Base-by-base conservation (phyloP, 2,113 vertebrate genomes). In the Arvicanthis niloticus region DNA sequence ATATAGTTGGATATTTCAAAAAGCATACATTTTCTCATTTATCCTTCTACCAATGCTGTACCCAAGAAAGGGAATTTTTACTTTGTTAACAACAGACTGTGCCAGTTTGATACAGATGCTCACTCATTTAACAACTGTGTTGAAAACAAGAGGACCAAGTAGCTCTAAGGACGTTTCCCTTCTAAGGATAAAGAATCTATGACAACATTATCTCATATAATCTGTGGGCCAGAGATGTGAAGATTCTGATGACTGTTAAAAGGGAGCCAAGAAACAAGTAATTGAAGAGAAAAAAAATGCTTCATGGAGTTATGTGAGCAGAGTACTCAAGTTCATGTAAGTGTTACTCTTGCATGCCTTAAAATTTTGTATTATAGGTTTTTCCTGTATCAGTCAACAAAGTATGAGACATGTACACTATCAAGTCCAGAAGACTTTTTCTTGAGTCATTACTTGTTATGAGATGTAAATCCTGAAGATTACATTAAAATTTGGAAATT, bases 1-100 rank as follows among this genome's bases (percentile, higher is more conserved):
- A 90, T 95, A 92, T 91, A 96, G 80, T 68, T 86, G 51, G 87
- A 91, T 68, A 68, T 87, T 97, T 97, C 87, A 91, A 91, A 58
- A 93, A 70, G 58, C 29, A 68, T 94, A 70, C 72, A 81, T 84
- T 95, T 94, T 89, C 34, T 42, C 95, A 73, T 97, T 95, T 94
- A 90, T 94, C 95, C 76, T 95, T 91, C 42, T 91, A 70, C 93
- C 68, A 65, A 22, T 81, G 82, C 96, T 89, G 13, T 96, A 45
- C 87, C 48, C n/a, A 95, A 40, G 48, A 70, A 93, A 82, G 85
- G 21, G 68, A 90, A 91, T 93, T 93, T 97, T 89, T 77, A 95
- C 89, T 72, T 45, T 13, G 40, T 62, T 82, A 68, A 40, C 72
- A 73, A 73, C 91, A 37, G 86, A 62, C 73, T 51, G 9, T n/a